A percentile compares a stretch with the other conserved stretches of the same genome.
phyloP scores from a whole-genome alignment of 2,113 vertebrate genomes.

The cattle (Bos taurus) region ARS-UCD2.0 NC_037341.1:45498501-45499000 shows the following conservation, averaged over 20 bases:
- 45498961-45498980: neutral
- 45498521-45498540: neutral
- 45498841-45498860: neutral
- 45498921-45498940: neutral
- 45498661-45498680: neutral
- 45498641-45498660: neutral
- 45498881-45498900: neutral
- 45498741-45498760: neutral
- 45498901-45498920: neutral
- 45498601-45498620: neutral
- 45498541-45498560: neutral
- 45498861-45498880: neutral
- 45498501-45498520: neutral
- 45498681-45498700: neutral
- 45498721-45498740: neutral
- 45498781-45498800: neutral
- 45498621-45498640: neutral
- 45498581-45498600: neutral
- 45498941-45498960: no score
- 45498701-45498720: neutral
- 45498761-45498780: neutral
- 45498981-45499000: neutral
- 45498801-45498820: neutral
- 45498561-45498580: neutral
- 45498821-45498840: neutral